Conservation (phyloP, 2,797 vertebrate genomes). For the Lateolabrax maculatus region DNA sequence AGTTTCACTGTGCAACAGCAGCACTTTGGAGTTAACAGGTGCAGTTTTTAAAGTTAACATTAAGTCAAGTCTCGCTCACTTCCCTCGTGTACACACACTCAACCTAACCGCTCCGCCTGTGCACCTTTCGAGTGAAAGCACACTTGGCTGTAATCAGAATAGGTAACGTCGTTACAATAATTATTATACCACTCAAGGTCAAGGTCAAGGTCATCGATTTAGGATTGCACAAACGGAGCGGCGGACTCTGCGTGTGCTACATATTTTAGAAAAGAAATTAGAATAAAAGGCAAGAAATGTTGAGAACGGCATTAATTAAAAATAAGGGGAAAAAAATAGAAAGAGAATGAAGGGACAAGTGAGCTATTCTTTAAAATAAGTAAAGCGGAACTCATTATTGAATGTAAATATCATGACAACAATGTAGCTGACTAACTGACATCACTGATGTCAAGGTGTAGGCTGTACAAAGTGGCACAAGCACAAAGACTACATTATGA, state of each 20-base stretch:
- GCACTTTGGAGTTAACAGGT: conserved; percentile 42
- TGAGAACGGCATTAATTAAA: background rate
- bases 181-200: conserved; percentile 54
- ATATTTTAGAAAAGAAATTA: background rate
- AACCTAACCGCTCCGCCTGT: conserved; percentile 13
- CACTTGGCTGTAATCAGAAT: conserved; percentile 9
- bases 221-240: background rate
- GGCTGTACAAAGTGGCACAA: background rate
- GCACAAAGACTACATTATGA: background rate
- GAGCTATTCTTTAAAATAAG: background rate
- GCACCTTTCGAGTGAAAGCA: conserved; percentile 1
- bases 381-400: background rate
- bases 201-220: conserved; percentile 41
- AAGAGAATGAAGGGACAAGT: background rate
- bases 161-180: background rate
- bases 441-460: background rate
- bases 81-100: conserved; percentile 2
- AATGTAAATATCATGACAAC: background rate
- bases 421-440: background rate
- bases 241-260: background rate
- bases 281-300: background rate
- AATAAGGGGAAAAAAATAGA: background rate
- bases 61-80: conserved; percentile 24
- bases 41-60: conserved; percentile 36
- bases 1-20: conserved; percentile 37